Conservation (phyloP, 1,140 invertebrate species). For the Drosophila tsacasi region DNA sequence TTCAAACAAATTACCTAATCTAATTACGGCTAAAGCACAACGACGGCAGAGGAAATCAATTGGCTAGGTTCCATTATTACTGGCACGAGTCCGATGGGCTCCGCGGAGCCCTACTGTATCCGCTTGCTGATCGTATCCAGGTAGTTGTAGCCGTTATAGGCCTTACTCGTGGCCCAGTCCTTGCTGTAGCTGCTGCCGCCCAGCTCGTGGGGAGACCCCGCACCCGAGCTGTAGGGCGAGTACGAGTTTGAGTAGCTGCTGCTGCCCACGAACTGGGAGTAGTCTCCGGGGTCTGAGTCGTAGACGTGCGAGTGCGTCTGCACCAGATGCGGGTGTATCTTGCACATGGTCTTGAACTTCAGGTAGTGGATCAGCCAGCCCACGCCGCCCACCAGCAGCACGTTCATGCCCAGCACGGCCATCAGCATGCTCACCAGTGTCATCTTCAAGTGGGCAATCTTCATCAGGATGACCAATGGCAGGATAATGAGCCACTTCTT, state of each 20-base stretch:
- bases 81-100: slow-evolving; percentile 41
- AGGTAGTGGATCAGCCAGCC: slow-evolving; percentile 82
- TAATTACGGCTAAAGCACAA: slow-evolving; percentile 38
- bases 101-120: slow-evolving; percentile 47
- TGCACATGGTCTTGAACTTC: slow-evolving; percentile 81
- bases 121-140: slow-evolving; percentile 81
- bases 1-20: slow-evolving; percentile 44
- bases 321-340: slow-evolving; percentile 81
- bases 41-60: slow-evolving; percentile 37
- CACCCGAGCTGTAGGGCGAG: slow-evolving; percentile 51
- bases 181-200: slow-evolving; percentile 65
- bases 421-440: slow-evolving; percentile 71
- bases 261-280: slow-evolving; percentile 78
- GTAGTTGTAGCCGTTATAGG: slow-evolving; percentile 75
- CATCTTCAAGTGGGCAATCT: slow-evolving; percentile 83
- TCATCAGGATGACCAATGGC: slow-evolving; percentile 76
- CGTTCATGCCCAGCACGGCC: slow-evolving; percentile 71
- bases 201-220: slow-evolving; percentile 59
- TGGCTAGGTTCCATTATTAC: slow-evolving; percentile 45
- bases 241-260: slow-evolving; percentile 75
- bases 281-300: slow-evolving; percentile 79
- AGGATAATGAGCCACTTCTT: slow-evolving; percentile 79
- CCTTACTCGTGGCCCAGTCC: slow-evolving; percentile 80
- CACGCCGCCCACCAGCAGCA: slow-evolving; percentile 72
- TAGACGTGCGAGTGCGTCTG: slow-evolving; percentile 82